These are phyloP conservation scores for Oegoconia quadripuncta DNA, from an alignment of 2,888 invertebrate genomes.

Conservation along the genomic window DNA sequence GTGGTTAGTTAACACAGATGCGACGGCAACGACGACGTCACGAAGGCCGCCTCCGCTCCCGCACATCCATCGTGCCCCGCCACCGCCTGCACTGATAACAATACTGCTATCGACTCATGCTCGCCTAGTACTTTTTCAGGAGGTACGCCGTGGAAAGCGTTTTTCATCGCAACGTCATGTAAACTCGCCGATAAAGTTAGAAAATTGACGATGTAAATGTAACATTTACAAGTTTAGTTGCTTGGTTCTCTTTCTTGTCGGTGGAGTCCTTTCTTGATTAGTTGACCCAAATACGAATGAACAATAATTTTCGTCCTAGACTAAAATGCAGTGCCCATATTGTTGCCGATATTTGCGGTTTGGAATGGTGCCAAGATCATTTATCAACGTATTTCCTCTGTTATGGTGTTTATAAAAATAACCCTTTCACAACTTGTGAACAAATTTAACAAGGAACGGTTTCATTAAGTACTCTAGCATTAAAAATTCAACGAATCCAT, in stretches of 20 bases:
- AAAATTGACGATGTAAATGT: neutral
- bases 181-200: slow-evolving; percentile 5
- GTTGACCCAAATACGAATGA: slow-evolving; percentile 20
- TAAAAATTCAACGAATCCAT: too few relatives aligned
- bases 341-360: slow-evolving; percentile 20
- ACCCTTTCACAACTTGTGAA: neutral
- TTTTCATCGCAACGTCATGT: slow-evolving; percentile 49
- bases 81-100: slow-evolving; percentile 55
- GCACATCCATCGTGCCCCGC: slow-evolving; percentile 28
- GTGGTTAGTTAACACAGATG: slow-evolving; percentile 47
- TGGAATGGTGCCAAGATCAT: slow-evolving; percentile 28
- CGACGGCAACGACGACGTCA: slow-evolving; percentile 40
- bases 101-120: slow-evolving; percentile 57
- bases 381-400: slow-evolving; percentile 5
- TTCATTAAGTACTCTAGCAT: too few relatives aligned
- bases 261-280: too few relatives aligned
- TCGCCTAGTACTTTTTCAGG: slow-evolving; percentile 74
- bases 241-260: too few relatives aligned
- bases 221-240: neutral
- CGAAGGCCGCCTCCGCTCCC: slow-evolving; percentile 39
- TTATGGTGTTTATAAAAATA: neutral
- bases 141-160: slow-evolving; percentile 46
- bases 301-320: slow-evolving; percentile 15
- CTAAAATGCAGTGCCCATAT: slow-evolving; percentile 24
- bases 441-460: neutral